phyloP scores from a whole-genome alignment of 1,140 invertebrate species.

The Arctopsyche grandis region DNA sequence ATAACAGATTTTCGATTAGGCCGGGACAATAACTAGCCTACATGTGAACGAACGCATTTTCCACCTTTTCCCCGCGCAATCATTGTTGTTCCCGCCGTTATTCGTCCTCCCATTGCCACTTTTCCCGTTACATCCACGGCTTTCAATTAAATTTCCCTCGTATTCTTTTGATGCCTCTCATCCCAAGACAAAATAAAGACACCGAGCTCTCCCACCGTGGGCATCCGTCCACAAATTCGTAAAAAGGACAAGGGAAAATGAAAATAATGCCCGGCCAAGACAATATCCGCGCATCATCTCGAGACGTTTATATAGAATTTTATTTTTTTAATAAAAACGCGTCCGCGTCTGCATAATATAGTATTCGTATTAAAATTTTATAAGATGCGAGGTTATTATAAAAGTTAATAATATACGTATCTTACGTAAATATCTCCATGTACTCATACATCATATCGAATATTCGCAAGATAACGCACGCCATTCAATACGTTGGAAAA shows the following conservation, averaged over 20 bases:
- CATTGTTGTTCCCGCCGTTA: constrained; percentile 17
- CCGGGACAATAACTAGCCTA: constrained; percentile 30
- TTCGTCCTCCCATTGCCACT: not conserved
- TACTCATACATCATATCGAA: no score
- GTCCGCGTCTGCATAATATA: not conserved
- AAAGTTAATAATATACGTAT: not conserved
- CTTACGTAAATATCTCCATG: no score
- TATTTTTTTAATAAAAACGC: constrained; percentile 12
- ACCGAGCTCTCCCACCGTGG: no score
- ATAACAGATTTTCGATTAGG: constrained; percentile 52
- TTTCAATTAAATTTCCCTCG: constrained; percentile 30
- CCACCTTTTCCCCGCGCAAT: not conserved
- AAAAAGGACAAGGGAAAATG: no score
- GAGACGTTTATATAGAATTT: not conserved
- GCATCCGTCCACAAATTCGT: no score
- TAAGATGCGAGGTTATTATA: not conserved
- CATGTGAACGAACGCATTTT: constrained; percentile 31
- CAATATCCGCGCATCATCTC: no score
- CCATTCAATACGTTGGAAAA: no score
- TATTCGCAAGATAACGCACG: no score
- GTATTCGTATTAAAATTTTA: not conserved
- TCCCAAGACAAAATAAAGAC: no score
- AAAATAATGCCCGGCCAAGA: no score
- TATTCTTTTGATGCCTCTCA: constrained; percentile 10
- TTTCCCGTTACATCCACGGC: not conserved